Evolutionary conservation across 35 echinoderm and acorn worm species (phyloP).

Genomic region (Amphiura filiformis): DNA sequence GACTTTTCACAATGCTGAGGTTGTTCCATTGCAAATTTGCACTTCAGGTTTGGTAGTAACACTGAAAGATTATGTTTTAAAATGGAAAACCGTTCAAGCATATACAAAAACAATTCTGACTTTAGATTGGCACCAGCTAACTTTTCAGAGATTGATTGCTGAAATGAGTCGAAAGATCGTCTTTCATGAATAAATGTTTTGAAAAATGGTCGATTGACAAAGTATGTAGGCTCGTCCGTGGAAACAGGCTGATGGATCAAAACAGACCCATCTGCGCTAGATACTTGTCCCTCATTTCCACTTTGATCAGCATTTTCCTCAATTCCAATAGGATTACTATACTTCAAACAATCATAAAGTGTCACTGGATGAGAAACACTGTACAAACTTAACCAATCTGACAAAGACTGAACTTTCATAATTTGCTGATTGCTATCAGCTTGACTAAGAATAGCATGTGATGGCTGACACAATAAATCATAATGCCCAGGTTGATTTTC

Average conservation of each 20-base stretch:
- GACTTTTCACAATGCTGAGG: background rate
- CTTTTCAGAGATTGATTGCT: background rate
- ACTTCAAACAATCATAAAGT: slow-evolving; percentile 6
- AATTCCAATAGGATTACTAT: background rate
- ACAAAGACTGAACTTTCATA: background rate
- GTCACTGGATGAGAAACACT: background rate
- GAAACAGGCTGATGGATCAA: background rate
- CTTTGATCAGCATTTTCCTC: background rate
- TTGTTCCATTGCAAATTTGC: background rate
- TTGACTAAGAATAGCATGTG: background rate
- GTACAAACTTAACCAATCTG: background rate
- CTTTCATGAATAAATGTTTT: slow-evolving; percentile 28
- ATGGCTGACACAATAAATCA: background rate
- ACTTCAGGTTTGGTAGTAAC: background rate
- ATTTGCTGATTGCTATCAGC: background rate
- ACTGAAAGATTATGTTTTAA: background rate
- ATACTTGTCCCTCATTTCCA: background rate
- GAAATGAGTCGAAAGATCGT: slow-evolving; percentile 21
- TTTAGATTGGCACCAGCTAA: background rate
- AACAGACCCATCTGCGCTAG: background rate
- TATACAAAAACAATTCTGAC: slow-evolving; percentile 24
- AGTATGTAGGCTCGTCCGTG: background rate
- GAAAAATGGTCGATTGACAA: background rate
- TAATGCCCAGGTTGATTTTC: too few species aligned
- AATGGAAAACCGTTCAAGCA: slow-evolving; percentile 10